Conservation (phyloP, 2,888 invertebrate species). For the Dioctria rufipes region DNA sequence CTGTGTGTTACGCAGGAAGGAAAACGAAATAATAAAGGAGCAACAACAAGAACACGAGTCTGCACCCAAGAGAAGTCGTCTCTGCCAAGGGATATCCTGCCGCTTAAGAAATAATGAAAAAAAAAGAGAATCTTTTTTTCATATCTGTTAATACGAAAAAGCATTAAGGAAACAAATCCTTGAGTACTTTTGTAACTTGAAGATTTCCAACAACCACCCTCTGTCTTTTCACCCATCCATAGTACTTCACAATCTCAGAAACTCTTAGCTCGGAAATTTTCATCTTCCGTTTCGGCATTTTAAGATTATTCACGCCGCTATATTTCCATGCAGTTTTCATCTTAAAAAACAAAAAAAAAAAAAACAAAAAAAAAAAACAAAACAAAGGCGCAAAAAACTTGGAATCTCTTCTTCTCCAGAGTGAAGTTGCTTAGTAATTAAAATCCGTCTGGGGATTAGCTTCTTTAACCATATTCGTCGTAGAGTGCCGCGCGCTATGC, state of each 20-base stretch:
- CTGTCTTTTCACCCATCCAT: background rate
- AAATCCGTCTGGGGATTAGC: conserved; percentile 52
- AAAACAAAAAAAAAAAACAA: background rate
- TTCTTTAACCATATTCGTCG: conserved; percentile 24
- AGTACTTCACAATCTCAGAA: conserved; percentile 11
- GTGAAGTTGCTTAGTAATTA: conserved; percentile 52
- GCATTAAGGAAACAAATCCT: conserved; percentile 45
- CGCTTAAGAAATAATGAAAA: conserved; percentile 25
- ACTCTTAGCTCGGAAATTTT: conserved; percentile 49
- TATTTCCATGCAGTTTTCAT: background rate
- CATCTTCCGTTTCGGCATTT: conserved; percentile 49
- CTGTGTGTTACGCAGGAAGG: background rate
- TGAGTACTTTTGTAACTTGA: conserved; percentile 26
- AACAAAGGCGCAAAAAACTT: conserved; percentile 2
- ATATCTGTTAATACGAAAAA: conserved; percentile 44
- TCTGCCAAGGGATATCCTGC: conserved; percentile 17
- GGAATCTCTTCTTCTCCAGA: conserved; percentile 26
- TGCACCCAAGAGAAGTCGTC: background rate
- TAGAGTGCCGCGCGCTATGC: background rate
- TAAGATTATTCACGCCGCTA: conserved; percentile 19
- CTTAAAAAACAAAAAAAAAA: background rate
- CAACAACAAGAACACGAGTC: background rate
- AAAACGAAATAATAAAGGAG: background rate
- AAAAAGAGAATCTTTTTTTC: conserved; percentile 19
- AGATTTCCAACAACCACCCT: background rate